Evolutionary conservation across 2,113 vertebrate species (phyloP).

Genomic region (Leucopsar rothschildi): DNA sequence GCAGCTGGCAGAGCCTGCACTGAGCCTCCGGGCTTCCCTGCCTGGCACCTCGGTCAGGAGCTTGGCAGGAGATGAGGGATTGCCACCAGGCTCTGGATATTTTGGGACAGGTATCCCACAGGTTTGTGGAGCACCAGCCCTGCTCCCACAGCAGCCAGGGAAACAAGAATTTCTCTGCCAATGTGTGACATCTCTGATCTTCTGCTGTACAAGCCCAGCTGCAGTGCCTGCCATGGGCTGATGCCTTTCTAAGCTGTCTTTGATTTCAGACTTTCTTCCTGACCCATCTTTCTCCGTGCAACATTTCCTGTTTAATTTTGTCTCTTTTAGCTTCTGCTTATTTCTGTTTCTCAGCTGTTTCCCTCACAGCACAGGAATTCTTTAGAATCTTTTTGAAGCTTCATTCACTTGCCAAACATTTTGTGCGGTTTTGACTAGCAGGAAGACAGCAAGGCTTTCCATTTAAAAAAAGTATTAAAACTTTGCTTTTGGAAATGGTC

Average conservation of each 20-base stretch:
- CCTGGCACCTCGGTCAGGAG: neutral
- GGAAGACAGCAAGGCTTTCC: neutral
- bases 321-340: neutral
- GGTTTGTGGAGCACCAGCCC: neutral
- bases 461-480: neutral
- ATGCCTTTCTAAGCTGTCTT: neutral
- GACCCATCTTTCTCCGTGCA: neutral
- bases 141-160: neutral
- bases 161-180: neutral
- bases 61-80: neutral
- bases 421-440: neutral
- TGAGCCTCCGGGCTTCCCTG: neutral
- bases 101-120: neutral
- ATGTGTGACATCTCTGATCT: rapidly evolving
- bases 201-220: neutral
- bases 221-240: neutral
- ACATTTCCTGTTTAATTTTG: neutral
- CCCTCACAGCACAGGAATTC: neutral
- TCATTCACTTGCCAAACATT: neutral
- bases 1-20: neutral
- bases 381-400: neutral
- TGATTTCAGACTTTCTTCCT: neutral
- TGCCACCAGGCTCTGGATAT: neutral
- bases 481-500: neutral
- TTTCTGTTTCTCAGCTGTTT: neutral